Conservation (phyloP, 2,888 invertebrate species). For the Platycheirus albimanus region DNA sequence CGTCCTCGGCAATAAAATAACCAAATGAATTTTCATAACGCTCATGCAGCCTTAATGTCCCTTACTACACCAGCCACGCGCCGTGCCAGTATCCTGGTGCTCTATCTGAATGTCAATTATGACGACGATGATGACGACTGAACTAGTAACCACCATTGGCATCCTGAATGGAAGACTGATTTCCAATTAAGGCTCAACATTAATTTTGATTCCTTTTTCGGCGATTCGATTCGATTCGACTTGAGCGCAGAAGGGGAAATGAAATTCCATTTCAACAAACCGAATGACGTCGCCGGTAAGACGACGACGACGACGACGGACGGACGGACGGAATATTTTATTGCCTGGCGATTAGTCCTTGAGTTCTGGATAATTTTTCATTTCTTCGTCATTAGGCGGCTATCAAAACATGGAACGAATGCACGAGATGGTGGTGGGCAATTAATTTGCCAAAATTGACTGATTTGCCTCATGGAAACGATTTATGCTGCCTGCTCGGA, state of each 20-base stretch:
- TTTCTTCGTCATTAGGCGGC: slow-evolving; percentile 24
- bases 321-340: slow-evolving; percentile 29
- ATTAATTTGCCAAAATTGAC: slow-evolving; percentile 56
- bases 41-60: slow-evolving; percentile 6
- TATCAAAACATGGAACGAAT: slow-evolving; percentile 27
- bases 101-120: slow-evolving; percentile 38
- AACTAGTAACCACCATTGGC: slow-evolving; percentile 33
- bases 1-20: slow-evolving; percentile 36
- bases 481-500: slow-evolving; percentile 14
- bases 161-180: slow-evolving; percentile 42
- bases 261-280: no score
- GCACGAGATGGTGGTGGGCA: slow-evolving; percentile 20
- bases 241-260: not conserved
- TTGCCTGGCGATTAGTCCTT: slow-evolving; percentile 34
- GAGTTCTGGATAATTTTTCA: slow-evolving; percentile 44
- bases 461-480: slow-evolving; percentile 38
- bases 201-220: slow-evolving; percentile 24
- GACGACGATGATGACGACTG: slow-evolving; percentile 46
- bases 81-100: not conserved
- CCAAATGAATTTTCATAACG: slow-evolving; percentile 42
- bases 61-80: no score
- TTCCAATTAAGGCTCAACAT: slow-evolving; percentile 44
- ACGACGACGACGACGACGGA: no score
- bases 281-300: no score
- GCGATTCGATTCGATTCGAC: not conserved